Base-by-base conservation (phyloP, 2,113 vertebrate species). In the Myrmecophaga tridactyla region DNA sequence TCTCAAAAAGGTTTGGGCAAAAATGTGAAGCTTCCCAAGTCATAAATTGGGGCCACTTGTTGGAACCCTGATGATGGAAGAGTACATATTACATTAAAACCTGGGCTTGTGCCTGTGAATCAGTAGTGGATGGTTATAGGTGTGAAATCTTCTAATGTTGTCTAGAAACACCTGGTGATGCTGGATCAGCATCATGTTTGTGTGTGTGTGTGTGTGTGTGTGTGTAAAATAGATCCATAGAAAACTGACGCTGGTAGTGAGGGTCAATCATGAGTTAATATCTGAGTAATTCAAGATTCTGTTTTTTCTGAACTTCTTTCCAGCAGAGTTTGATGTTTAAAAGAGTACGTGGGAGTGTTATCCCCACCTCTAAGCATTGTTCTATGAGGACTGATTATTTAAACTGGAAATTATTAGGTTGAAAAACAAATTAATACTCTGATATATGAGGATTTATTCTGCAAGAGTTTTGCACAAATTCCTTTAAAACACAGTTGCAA, bases 101-200 rank as follows among this genome's bases (percentile, higher is more conserved):
- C 18, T 60, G 39, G 51, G 69, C 41, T 78, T 41, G 21, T 90
- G 89, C 34, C 39, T 63, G 36, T 69, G 80, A 94, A 73, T 90
- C 73, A 76, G 63, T 43, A 60, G 76, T 93, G 70, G 58, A 78
- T 86, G 67, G 62, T 95, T 69, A 65, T 62, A 51, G n/a, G 58
- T n/a, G 31, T 80, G 29, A 29, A 84, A 84, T 62, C 31, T 53
- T 56, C 78, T 80, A 75, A 7, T 6, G 3, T 56, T 72, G 41
- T 96, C 69, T 95, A 39, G 36, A 93, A 92, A 84, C 29, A 78
- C 62, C n/a, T 85, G n/a, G 39, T 65, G 39, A 46, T 23, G 48
- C 39, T 86, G 34, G 36, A 73, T 63, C 41, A 43, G 17, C 31
- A 78, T 86, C 39, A 72, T 86, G 58, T n/a, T n/a, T n/a, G n/a